Evolutionary conservation across 2,888 invertebrate genomes (phyloP).

Genomic region (Lathronympha strigana): DNA sequence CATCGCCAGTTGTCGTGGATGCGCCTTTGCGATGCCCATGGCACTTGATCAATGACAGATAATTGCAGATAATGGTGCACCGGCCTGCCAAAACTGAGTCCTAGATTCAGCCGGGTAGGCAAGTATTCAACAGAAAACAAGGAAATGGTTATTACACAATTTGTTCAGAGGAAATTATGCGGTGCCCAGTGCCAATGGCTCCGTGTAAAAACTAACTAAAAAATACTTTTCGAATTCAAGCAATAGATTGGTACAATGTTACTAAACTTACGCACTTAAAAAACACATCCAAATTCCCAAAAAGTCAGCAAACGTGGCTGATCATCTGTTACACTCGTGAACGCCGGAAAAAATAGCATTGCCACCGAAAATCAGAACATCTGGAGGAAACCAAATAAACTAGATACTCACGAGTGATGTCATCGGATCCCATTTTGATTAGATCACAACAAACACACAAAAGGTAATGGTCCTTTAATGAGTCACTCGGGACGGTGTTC

Average conservation of each 20-base stretch:
- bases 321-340: constrained; percentile 24
- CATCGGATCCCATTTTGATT: constrained; percentile 65
- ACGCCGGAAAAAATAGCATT: constrained; percentile 23
- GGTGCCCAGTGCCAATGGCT: not conserved
- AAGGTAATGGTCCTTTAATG: constrained; percentile 50
- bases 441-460: constrained; percentile 52
- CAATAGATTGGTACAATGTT: too few species aligned
- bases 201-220: not conserved
- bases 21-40: constrained; percentile 37
- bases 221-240: not conserved
- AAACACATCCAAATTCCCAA: not conserved
- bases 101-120: not conserved
- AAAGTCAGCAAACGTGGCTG: not conserved
- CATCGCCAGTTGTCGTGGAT: constrained; percentile 38
- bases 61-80: constrained; percentile 26
- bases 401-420: constrained; percentile 66
- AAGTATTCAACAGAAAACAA: not conserved
- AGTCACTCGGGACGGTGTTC: constrained; percentile 48
- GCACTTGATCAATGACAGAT: constrained; percentile 42
- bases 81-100: constrained; percentile 27
- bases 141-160: constrained; percentile 5
- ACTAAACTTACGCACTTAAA: too few species aligned
- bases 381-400: constrained; percentile 41
- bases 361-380: constrained; percentile 21
- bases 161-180: not conserved